A percentile compares a stretch with the other conserved stretches of the same genome.
Evolutionary conservation across 2,888 invertebrate species (phyloP).

Genomic region (Schrankia costaestrigalis): DNA sequence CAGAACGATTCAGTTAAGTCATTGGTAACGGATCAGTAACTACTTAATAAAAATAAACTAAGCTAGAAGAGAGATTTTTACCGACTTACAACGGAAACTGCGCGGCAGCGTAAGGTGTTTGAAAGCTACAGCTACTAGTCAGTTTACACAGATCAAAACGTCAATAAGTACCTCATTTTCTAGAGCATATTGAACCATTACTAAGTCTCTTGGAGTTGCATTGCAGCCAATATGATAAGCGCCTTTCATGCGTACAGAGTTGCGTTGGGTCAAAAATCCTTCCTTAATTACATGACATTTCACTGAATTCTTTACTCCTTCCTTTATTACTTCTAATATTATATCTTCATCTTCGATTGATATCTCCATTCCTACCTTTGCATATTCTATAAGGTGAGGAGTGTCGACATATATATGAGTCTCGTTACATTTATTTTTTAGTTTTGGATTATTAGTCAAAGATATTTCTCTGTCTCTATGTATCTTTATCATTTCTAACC

Average conservation of each 20-base stretch:
- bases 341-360: conserved; percentile 38
- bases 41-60: no score
- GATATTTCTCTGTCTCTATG: conserved; percentile 26
- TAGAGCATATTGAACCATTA: conserved; percentile 39
- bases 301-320: conserved; percentile 26
- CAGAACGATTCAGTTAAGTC: no score
- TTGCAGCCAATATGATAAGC: conserved; percentile 23
- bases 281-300: conserved; percentile 38
- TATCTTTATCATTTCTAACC: conserved; percentile 16
- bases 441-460: conserved; percentile 29
- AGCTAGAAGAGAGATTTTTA: no score
- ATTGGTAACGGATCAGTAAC: no score
- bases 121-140: background rate
- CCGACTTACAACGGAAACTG: no score
- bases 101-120: no score
- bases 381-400: conserved; percentile 32
- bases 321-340: conserved; percentile 31
- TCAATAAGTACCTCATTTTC: conserved; percentile 41
- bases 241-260: conserved; percentile 34
- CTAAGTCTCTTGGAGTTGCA: conserved; percentile 38
- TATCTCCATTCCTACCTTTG: conserved; percentile 39
- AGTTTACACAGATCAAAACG: background rate
- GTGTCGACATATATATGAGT: conserved; percentile 44
- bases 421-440: conserved; percentile 41
- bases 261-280: conserved; percentile 35